Conservation (phyloP, 2,797 vertebrate species). For the Chlorospingus flavigularis region DNA sequence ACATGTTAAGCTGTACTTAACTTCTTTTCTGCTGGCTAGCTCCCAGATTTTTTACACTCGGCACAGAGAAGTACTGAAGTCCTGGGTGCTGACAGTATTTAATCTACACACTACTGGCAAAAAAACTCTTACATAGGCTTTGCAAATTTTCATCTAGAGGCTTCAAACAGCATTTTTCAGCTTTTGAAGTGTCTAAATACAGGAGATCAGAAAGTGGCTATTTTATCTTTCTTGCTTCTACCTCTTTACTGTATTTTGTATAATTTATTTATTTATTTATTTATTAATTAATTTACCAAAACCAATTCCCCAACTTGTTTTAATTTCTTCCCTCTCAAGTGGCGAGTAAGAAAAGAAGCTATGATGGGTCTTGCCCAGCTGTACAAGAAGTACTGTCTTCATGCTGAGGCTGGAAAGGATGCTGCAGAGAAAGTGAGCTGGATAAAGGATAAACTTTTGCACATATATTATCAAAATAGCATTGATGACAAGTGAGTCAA, state of each 20-base stretch:
- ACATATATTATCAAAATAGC: constrained; percentile 99
- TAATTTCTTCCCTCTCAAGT: constrained; percentile 71
- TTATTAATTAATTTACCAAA: background rate
- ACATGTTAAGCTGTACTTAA: background rate
- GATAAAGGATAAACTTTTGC: constrained; percentile 99
- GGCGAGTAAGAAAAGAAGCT: constrained; percentile 97
- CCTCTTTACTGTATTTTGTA: background rate
- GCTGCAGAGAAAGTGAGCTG: constrained; percentile 97
- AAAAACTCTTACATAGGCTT: background rate
- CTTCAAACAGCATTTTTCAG: background rate
- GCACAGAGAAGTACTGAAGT: background rate
- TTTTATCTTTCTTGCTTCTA: background rate
- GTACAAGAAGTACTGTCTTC: constrained; percentile 97
- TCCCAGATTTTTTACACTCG: background rate
- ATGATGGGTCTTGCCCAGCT: constrained; percentile 99
- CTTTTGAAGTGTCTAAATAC: background rate
- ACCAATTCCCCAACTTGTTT: background rate
- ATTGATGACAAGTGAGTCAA: constrained; percentile 96
- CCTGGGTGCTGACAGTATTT: background rate
- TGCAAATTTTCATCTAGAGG: background rate
- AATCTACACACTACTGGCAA: background rate
- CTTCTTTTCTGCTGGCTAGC: background rate
- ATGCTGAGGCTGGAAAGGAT: constrained; percentile 97
- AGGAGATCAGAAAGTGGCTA: background rate
- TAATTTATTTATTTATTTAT: background rate